Evolutionary conservation across 2,113 vertebrate genomes (phyloP).

Genomic region (Tylochromis polylepis): DNA sequence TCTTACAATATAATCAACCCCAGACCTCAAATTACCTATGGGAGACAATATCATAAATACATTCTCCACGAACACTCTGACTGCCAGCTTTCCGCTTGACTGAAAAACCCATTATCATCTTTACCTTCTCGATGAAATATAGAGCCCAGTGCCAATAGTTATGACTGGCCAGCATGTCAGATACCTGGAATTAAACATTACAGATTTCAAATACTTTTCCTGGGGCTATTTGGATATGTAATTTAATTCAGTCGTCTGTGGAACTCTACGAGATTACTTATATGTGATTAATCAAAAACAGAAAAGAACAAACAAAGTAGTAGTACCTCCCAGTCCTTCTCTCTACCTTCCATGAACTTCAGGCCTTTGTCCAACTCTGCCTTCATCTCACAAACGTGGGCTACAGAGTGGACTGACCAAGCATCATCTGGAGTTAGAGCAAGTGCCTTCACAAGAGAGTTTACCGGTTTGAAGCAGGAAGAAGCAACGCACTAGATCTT

Average conservation of each 20-base stretch:
- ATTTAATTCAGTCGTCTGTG: not conserved
- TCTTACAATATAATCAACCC: conserved; percentile 49
- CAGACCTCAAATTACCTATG: conserved; percentile 36
- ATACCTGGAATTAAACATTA: conserved; percentile 67
- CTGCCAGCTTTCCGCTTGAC: conserved; percentile 17
- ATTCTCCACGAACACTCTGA: conserved; percentile 11
- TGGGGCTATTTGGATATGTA: not conserved
- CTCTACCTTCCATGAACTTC: conserved; percentile 82
- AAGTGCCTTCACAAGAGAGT: conserved; percentile 73
- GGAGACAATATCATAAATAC: conserved; percentile 38
- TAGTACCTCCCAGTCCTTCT: conserved; percentile 86
- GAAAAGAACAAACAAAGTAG: not conserved
- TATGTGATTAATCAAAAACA: not conserved
- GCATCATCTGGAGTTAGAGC: conserved; percentile 77
- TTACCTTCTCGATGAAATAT: conserved; percentile 90
- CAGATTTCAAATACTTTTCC: not conserved
- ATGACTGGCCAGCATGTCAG: conserved; percentile 86
- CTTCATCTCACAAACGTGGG: conserved; percentile 92
- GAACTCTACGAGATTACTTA: not conserved
- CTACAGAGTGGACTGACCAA: conserved; percentile 86
- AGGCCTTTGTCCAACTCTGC: conserved; percentile 82
- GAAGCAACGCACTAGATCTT: not conserved
- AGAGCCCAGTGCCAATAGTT: conserved; percentile 98
- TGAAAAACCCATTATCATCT: conserved; percentile 47
- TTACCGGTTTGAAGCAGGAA: not conserved